Evolutionary conservation across 2,113 vertebrate species (phyloP).

Genomic region (Aspiorhynchus laticeps): DNA sequence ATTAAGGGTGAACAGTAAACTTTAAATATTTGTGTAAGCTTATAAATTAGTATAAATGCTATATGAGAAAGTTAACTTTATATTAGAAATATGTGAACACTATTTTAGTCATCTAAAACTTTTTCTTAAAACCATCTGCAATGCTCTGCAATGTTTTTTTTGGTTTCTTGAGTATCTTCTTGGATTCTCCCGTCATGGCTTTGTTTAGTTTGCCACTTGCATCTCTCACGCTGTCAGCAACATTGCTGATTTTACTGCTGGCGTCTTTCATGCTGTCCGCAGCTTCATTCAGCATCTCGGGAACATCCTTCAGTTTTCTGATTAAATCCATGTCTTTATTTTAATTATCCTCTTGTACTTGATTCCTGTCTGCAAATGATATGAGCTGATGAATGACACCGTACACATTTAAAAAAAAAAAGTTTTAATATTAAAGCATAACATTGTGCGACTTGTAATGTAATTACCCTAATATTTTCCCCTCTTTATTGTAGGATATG

Average conservation of each 20-base stretch:
- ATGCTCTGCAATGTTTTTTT: not conserved
- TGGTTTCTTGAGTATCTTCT: not conserved
- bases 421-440: no score
- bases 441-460: no score
- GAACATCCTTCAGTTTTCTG: not conserved
- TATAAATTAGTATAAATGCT: no score
- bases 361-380: no score
- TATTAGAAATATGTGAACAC: not conserved
- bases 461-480: no score
- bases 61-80: no score
- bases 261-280: no score
- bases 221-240: not conserved
- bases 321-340: not conserved
- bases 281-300: not conserved
- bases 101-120: not conserved
- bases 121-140: not conserved
- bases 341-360: not conserved
- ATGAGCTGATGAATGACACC: not conserved
- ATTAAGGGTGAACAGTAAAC: no score
- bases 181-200: not conserved
- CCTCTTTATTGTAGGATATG: no score
- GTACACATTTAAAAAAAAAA: not conserved
- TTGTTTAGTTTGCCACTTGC: not conserved
- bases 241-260: not conserved
- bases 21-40: no score